Conservation (phyloP, 2,888 invertebrate genomes). For the Nymphalis urticae region DNA sequence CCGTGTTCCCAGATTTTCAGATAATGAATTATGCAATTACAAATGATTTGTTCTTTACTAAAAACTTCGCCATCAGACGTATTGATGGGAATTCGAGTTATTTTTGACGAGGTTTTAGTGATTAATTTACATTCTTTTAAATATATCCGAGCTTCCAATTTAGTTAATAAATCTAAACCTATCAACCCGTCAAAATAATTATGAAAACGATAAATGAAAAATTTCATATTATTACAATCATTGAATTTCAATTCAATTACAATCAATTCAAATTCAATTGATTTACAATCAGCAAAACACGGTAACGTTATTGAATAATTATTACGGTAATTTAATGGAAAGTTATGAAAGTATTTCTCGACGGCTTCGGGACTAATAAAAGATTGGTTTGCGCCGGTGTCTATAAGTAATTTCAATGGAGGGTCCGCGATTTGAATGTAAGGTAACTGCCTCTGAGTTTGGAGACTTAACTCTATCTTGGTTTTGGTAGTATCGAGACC, state of each 20-base stretch:
- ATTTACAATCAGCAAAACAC: too few species aligned
- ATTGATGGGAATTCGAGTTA: conserved; percentile 23
- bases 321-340: not conserved
- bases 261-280: too few species aligned
- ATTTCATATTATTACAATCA: too few species aligned
- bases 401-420: not conserved
- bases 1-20: not conserved
- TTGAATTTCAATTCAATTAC: too few species aligned
- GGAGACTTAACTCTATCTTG: conserved; percentile 10
- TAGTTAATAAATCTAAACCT: conserved; percentile 41
- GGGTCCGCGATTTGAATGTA: conserved; percentile 8
- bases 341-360: not conserved
- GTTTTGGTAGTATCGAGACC: not conserved
- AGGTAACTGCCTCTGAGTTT: conserved; percentile 3
- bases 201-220: conserved; percentile 37
- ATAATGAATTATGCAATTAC: conserved; percentile 39
- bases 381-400: conserved; percentile 12
- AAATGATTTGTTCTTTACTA: conserved; percentile 36
- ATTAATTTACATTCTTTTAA: conserved; percentile 33
- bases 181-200: conserved; percentile 45
- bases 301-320: too few species aligned
- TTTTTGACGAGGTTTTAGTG: conserved; percentile 25
- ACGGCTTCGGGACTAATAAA: conserved; percentile 17
- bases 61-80: conserved; percentile 36
- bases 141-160: conserved; percentile 38